Conservation (phyloP, 2,888 invertebrate species). For the Malthinus seriepunctatus region DNA sequence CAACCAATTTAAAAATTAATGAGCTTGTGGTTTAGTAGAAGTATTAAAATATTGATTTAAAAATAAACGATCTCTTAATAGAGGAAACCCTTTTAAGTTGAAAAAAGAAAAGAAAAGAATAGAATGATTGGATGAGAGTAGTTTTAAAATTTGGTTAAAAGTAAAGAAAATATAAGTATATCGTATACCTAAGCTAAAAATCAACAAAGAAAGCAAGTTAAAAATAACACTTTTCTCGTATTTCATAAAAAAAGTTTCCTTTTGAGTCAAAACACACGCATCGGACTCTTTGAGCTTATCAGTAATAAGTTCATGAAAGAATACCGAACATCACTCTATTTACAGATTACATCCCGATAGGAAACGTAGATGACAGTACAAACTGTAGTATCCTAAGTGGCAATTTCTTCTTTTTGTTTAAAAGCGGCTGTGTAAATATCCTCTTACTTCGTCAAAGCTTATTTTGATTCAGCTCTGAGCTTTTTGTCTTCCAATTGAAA, state of each 20-base stretch:
- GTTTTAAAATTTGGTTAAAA: no score
- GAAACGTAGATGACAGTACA: slow-evolving; percentile 42
- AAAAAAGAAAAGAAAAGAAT: no score
- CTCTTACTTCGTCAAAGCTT: slow-evolving; percentile 43
- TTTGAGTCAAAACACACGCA: slow-evolving; percentile 26
- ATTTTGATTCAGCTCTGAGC: slow-evolving; percentile 43
- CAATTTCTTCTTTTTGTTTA: slow-evolving; percentile 49
- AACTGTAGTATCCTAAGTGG: slow-evolving; percentile 45
- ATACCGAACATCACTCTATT: slow-evolving; percentile 41
- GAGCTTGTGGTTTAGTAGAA: no score
- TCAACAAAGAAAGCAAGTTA: slow-evolving; percentile 15
- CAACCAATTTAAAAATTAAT: no score
- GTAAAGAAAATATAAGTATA: no score
- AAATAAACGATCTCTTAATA: no score
- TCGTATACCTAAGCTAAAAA: neutral
- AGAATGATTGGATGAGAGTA: no score
- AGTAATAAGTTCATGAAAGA: slow-evolving; percentile 19
- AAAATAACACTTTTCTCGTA: slow-evolving; percentile 22
- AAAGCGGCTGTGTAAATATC: slow-evolving; percentile 48
- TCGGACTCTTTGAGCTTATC: slow-evolving; percentile 39
- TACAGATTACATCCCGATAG: slow-evolving; percentile 50
- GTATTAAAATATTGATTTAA: no score
- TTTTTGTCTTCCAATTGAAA: slow-evolving; percentile 48
- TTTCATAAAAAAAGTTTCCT: slow-evolving; percentile 14
- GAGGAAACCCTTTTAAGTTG: no score